Evolutionary conservation across 2,888 invertebrate genomes (phyloP), one percentile per base, ranked within the genome.

Genomic region (Macrophya annulata): DNA sequence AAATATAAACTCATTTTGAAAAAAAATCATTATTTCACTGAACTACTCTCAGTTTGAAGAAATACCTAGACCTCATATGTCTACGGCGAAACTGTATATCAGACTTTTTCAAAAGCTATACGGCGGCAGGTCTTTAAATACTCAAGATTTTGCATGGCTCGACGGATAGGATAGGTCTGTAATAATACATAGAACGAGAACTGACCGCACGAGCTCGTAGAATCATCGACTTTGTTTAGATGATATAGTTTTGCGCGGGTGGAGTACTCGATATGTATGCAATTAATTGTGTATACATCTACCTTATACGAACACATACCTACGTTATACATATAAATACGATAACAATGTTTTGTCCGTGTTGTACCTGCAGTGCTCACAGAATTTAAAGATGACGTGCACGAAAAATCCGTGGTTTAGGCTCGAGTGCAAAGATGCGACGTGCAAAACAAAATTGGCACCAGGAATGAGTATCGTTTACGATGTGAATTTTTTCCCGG

Each of bases 391-490:
- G 87, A 93, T 95, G 91, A 90, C 92, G 4, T 94, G 90, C 88
- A 94, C 95, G 88, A 93, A 94, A 84, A 94, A 95, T 31, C 94
- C 95, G 1, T 94, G 93, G 88, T 95, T 96, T 89, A 93, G 91
- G 76, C 90, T 96, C 71, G 94, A 91, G n/a, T 90, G 94, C 89
- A 93, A 94, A 10, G 93, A 94, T 77, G 92, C 92, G 43, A 93
- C 92, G 12, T 92, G 94, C 37, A 91, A 94, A 59, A 94, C 94
- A 0, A 95, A 96, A 90, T 92, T 97, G 37, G 97, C 96, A 6
- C 96, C 97, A 21, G 97, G 97, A 68, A 96, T 97, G 88, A 94
- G 95, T 31, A 94, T 95, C 55, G 93, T 94, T 2, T 95, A 96
- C 88, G 94, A 94, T 9, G 92, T 97, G 8, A 95, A 95, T 74